Evolutionary conservation across 1,140 invertebrate species (phyloP), one percentile per base, ranked within the genome.

Genomic region (Sogatella furcifera): DNA sequence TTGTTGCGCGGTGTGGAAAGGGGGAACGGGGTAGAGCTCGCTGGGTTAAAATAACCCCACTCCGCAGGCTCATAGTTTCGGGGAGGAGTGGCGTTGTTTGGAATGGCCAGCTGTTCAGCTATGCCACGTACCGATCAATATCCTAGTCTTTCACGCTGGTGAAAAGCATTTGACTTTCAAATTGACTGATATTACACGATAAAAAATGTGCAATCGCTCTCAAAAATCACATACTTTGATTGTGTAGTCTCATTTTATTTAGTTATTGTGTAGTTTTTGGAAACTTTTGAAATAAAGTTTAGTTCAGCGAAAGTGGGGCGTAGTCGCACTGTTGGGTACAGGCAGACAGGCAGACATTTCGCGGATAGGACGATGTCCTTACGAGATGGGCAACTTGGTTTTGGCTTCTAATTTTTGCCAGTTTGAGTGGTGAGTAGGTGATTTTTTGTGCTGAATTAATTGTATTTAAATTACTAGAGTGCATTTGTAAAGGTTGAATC

Each of bases 401-500:
- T 58, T 65, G 64, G 64, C 62, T 65, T 65, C 64, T 44, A 60
- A 56, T 57, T 62, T 64, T 59, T 53, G 63, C 64, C 62, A 59
- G 63, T 55, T 43, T 60, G 56, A 61, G 59, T 63, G 60, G 46
- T 65, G 59, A 61, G 62, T 63, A 46, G 58, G 13, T 56, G 34
- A n/a, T 14, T 53, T 11, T 55, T 17, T 31, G 19, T 60, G 21
- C 22, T 31, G 17, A 22, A 31, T 52, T 54, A 55, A 34, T 42
- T 24, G 4, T 31, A 42, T 52, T 24, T 22, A 17, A 17, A 46
- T 44, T 21, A 46, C 17, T 24, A 34, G 38, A 21, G 13, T 21
- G 19, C 19, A 11, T 22, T 52, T 24, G n/a, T 53, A 22, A 21
- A 53, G 31, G 14, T 22, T 34, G 38, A 22, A 15, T 21, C 43